phyloP scores from a whole-genome alignment of 1,140 invertebrate species.

The Platyscapa corneri region DNA sequence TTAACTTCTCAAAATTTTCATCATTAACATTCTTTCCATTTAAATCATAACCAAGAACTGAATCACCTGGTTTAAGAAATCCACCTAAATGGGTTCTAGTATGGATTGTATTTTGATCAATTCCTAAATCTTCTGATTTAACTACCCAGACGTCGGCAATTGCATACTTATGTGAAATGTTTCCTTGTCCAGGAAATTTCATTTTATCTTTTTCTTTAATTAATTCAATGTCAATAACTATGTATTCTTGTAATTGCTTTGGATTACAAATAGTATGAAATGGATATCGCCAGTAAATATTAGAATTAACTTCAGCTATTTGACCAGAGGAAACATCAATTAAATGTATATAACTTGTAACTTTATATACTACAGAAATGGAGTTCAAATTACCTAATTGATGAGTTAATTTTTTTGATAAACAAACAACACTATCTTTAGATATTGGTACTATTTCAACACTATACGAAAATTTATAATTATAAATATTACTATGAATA shows the following conservation, averaged over 20 bases:
- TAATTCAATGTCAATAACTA: constrained; percentile 95
- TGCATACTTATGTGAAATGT: constrained; percentile 89
- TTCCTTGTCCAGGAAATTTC: constrained; percentile 89
- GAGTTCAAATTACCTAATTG: constrained; percentile 94
- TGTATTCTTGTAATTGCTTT: constrained; percentile 93
- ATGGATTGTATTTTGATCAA: constrained; percentile 88
- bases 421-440: constrained; percentile 96
- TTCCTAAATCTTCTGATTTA: constrained; percentile 90
- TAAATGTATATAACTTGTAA: constrained; percentile 91
- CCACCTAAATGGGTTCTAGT: constrained; percentile 95
- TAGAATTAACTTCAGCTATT: constrained; percentile 90
- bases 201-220: constrained; percentile 86
- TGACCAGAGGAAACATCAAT: constrained; percentile 96
- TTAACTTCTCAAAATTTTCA: constrained; percentile 88
- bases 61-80: constrained; percentile 93
- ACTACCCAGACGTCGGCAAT: constrained; percentile 96
- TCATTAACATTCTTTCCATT: constrained; percentile 94
- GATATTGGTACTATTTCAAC: constrained; percentile 98
- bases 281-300: constrained; percentile 89
- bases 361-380: constrained; percentile 91
- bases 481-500: constrained; percentile 96
- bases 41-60: constrained; percentile 93
- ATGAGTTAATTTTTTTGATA: constrained; percentile 90
- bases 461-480: constrained; percentile 94
- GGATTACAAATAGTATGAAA: constrained; percentile 92